Conservation (phyloP, 1,140 invertebrate genomes). For the Potamilus streckersoni region DNA sequence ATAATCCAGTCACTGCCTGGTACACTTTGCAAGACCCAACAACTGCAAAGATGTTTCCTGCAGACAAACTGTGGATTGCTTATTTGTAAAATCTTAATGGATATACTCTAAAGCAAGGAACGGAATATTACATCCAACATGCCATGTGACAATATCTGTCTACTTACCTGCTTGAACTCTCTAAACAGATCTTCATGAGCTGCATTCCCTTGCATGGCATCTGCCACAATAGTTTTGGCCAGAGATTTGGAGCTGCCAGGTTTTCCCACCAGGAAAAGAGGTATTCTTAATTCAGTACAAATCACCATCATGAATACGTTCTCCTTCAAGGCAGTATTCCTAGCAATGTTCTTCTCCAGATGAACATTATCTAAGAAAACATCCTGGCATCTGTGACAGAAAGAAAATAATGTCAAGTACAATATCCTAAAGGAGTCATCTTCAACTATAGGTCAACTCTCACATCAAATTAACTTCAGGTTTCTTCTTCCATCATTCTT, state of each 20-base stretch:
- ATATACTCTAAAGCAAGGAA: not conserved
- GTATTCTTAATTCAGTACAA: constrained; percentile 59
- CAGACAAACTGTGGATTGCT: too few species aligned
- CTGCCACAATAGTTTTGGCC: constrained; percentile 57
- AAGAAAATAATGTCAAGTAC: not conserved
- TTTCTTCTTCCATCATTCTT: too few species aligned
- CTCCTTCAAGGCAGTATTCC: constrained; percentile 60
- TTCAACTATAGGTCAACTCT: not conserved
- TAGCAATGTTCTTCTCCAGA: constrained; percentile 53
- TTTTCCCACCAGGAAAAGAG: constrained; percentile 62
- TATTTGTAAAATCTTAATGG: too few species aligned
- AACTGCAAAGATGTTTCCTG: too few species aligned
- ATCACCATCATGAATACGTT: constrained; percentile 64
- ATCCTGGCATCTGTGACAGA: constrained; percentile 54
- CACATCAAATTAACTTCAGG: too few species aligned
- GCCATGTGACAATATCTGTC: not conserved
- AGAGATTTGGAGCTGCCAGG: constrained; percentile 65
- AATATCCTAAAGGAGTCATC: not conserved
- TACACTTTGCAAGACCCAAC: too few species aligned
- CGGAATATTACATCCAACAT: not conserved
- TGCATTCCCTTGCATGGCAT: constrained; percentile 59
- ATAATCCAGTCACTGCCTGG: too few species aligned
- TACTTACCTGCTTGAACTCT: constrained; percentile 21
- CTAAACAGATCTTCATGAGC: constrained; percentile 28
- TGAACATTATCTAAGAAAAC: constrained; percentile 55